Evolutionary conservation across 2,797 vertebrate species (phyloP), one percentile per base, ranked within the genome.

Genomic region (Anniella stebbinsi): DNA sequence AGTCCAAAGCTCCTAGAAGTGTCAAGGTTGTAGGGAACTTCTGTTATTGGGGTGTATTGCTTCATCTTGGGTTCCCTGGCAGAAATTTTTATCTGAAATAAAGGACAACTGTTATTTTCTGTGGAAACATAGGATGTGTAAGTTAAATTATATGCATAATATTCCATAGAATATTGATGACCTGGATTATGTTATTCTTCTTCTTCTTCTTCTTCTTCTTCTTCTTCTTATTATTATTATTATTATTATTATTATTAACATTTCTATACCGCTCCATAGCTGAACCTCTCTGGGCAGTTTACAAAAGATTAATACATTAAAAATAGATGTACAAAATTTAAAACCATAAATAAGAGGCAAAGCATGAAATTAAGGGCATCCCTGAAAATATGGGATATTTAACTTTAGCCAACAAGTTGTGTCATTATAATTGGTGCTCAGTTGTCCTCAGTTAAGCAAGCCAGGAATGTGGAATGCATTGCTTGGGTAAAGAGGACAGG

Each of bases 1-100:
- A 98, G 98, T 96, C 0, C 28, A 54, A 48, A 0, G 0, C 17
- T 0, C 1, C 23, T 28, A 70, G 69, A 23, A 76, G 1, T 6
- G 0, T 33, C 60, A 84, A 72, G 60, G n/a, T 45, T 28, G 51
- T 45, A 21, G 3, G 0, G 28, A 88, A 88, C 76, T 54, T 66
- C 41, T 87, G 18, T 76, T 73, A 60, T 28, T 36, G 81, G 45
- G 6, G 8, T 60, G 38, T 30, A 25, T 36, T 33, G 10, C 51
- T 81, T 75, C 76, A 9, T 69, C 30, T 33, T 57, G n/a, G 3
- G 30, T 45, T 89, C 73, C 25, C 18, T 75, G 57, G 41, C 54
- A 89, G 30, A 89, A 48, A 11, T 13, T 33, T 60, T 21, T 57
- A 28, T 25, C 69, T 41, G 60, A 83, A 76, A 82, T 5, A 25